Evolutionary conservation across 2,113 vertebrate species (phyloP), one percentile per base, ranked within the genome.

Genomic region (Sisor rabdophorus): DNA sequence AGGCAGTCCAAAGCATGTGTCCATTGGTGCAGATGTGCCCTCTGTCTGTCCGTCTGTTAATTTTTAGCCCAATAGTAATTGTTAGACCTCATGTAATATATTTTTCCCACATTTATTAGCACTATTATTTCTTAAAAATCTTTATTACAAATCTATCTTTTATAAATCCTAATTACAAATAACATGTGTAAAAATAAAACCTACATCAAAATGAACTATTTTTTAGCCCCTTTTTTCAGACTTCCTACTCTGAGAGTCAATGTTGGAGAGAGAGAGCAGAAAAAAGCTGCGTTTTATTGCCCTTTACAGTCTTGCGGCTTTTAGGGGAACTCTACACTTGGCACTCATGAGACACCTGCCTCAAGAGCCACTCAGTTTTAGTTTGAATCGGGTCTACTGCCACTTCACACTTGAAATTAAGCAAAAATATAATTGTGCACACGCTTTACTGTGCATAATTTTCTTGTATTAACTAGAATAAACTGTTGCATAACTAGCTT

Each of bases 301-400:
- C 17, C 40, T 40, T 69, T 20, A 17, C 54, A 32, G 44, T 32
- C 8, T 48, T 77, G n/a, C 44, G 32, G 59, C 40, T 75, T 65
- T 24, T 36, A 65, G 16, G 40, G 54, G 64, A 68, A 55, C 61
- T 12, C 72, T 74, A 53, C 70, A 72, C 30, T 44, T 40, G 36
- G 70, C 71, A 55, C 20, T 69, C 26, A 77, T 58, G 65, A 71
- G 56, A 28, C 55, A 77, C 44, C 76, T 60, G 67, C 28, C n/a
- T 60, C 44, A 71, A 71, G 67, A 52, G 65, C 56, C 67, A 67
- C 52, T 76, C 32, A 20, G 73, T 53, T 32, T 76, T 44, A 28
- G 50, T 65, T n/a, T 4, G 24, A 67, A 54, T 47, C 28, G 11
- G 54, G 10, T 40, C 26, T 75, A n/a, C 26, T 64, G 30, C 19